These are phyloP conservation scores for Coregonus ussuriensis DNA, from an alignment of 2,797 vertebrate genomes.

Conservation along the genomic window DNA sequence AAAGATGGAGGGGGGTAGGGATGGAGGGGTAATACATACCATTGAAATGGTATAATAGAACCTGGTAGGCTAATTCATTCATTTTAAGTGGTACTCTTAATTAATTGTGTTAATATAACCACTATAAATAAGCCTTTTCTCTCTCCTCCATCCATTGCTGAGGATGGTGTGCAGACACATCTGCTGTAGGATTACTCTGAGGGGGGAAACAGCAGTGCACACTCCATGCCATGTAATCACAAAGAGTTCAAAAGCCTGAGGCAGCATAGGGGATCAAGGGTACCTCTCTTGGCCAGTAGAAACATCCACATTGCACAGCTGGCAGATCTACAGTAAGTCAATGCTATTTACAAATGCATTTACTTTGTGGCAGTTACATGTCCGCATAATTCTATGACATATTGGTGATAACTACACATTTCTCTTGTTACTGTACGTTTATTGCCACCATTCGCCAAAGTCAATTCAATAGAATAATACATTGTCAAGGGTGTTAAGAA, in stretches of 20 bases:
- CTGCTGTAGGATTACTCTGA: slow-evolving; percentile 8
- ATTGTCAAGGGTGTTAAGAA: neutral
- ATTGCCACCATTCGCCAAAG: neutral
- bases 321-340: neutral
- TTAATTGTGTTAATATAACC: neutral
- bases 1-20: neutral
- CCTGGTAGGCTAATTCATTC: neutral
- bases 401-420: neutral
- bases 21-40: neutral
- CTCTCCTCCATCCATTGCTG: neutral
- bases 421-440: neutral
- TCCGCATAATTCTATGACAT: neutral
- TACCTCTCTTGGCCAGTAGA: neutral
- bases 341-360: neutral
- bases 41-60: neutral
- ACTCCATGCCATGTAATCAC: slow-evolving; percentile 6
- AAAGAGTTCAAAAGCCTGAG: neutral
- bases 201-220: neutral
- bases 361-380: neutral
- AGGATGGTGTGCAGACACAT: neutral
- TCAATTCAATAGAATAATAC: neutral
- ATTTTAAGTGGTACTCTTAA: neutral
- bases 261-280: neutral
- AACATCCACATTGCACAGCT: neutral
- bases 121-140: neutral